Evolutionary conservation across 1,140 invertebrate genomes (phyloP), one percentile per base, ranked within the genome.

Genomic region (Nephotettix cincticeps): DNA sequence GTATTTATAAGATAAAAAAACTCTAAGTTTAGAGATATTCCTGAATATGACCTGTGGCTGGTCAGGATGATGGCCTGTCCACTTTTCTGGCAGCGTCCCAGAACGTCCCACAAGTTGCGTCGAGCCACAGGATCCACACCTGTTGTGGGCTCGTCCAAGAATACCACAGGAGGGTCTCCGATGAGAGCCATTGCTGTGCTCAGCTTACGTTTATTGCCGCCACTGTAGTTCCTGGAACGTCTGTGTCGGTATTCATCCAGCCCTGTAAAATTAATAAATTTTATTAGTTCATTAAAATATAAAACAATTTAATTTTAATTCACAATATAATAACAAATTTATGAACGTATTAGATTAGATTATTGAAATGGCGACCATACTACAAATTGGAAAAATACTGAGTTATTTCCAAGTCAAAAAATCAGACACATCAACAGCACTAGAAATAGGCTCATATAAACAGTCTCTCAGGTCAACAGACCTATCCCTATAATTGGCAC

Each of bases 171-270:
- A 4, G 95, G 93, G 83, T 96, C 90, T 21, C 95, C 95, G 43
- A 98, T 86, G 72, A 98, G 89, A 6, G 97, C 92, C 63, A 99
- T 89, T 0, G 96, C 96, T 47, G 96, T 95, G 74, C 93, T 97
- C 28, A 99, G 82, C 80, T 99, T 98, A 47, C 97, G 86, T 79
- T 97, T 98, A 75, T 97, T 99, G 0, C 97, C 97, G 13, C 95
- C 95, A 78, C 94, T 97, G 61, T 78, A 78, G 14, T 25, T 68
- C 11, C 73, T 73, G 58, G 74, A 72, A 11, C 32, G 17, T 66
- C 66, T 61, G 69, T 76, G 23, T 36, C 70, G 56, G 64, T 75
- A 73, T 25, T 75, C 75, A 25, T 73, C 68, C 43, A 76, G 28
- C 21, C 73, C 75, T 77, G 56, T 9, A 25, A n/a, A n/a, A n/a